Evolutionary conservation across 1,140 invertebrate genomes (phyloP).

Genomic region (Drosophila eugracilis): DNA sequence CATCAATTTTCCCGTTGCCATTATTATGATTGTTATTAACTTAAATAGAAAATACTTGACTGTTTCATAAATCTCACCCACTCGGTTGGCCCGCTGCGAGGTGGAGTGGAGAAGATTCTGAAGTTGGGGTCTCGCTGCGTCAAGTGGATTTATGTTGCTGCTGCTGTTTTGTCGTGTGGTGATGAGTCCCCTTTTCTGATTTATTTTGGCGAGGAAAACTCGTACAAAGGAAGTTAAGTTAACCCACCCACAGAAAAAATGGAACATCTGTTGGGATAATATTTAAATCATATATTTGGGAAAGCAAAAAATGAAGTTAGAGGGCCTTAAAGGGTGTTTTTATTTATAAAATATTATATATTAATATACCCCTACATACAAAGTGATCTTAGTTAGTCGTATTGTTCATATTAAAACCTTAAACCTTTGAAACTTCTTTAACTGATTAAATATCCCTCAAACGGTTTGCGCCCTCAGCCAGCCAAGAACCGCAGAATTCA

Average conservation of each 20-base stretch:
- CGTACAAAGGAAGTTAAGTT: slow-evolving; percentile 24
- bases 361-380: background rate
- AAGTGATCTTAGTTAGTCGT: background rate
- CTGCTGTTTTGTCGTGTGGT: slow-evolving; percentile 49
- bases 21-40: slow-evolving; percentile 84
- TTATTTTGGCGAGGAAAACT: slow-evolving; percentile 40
- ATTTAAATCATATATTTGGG: slow-evolving; percentile 25
- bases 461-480: background rate
- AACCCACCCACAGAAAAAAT: slow-evolving; percentile 5
- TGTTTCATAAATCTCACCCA: slow-evolving; percentile 78
- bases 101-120: background rate
- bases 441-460: slow-evolving; percentile 13
- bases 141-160: slow-evolving; percentile 73
- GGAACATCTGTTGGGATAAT: slow-evolving; percentile 34
- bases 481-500: slow-evolving; percentile 31
- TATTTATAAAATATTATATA: background rate
- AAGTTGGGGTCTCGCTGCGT: slow-evolving; percentile 58
- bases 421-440: slow-evolving; percentile 1
- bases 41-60: slow-evolving; percentile 84
- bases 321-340: background rate
- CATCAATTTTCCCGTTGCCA: slow-evolving; percentile 80
- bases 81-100: slow-evolving; percentile 25
- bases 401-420: background rate
- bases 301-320: background rate
- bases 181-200: slow-evolving; percentile 65